Evolutionary conservation across 53 echinoderm and acorn worm species (phyloP), one percentile per base, ranked within the genome.

Genomic region (Hippasteria phrygiana): DNA sequence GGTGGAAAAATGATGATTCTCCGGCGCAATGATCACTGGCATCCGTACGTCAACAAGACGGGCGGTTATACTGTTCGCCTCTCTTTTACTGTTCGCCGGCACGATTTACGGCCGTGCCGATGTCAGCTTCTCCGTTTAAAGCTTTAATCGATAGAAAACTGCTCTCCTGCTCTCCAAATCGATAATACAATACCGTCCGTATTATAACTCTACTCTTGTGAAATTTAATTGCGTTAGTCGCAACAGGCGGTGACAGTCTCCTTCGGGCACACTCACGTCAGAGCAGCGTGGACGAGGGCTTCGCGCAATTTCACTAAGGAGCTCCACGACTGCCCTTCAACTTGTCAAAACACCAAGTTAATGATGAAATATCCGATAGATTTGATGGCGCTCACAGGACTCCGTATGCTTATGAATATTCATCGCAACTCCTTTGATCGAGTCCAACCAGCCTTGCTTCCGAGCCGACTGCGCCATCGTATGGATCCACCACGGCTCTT

Each of bases 131-230:
- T 7, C 20, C 1, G 1, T 62, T 79, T 24, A 43, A 64, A 81
- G 65, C 66, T 81, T 33, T 4, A 64, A 81, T 65, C 81, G 81
- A 81, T 81, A 56, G 20, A 7, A 0, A 28, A 63, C 81, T 63
- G 65, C 65, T 55, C 46, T 45, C 16, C 4, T n/a, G 65, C 55
- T 37, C 39, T 27, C 20, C 0, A 41, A 56, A 81, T 81, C 81
- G 43, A 81, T 81, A 63, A 18, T 29, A 46, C 81, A 64, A 66
- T 65, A 64, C 45, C 20, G 81, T 81, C 16, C 43, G 20, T 81
- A 42, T 81, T 65, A 65, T 65, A 65, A 81, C 81, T 81, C 65
- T 45, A 18, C 81, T 81, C 65, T 81, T 81, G 63, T 81, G 63
- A 81, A 81, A 43, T 81, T 65, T 45, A 78, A 39, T 55, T 74